phyloP scores from a whole-genome alignment of 35 echinoderm and acorn worm genomes.

The Ptychodera flava region DNA sequence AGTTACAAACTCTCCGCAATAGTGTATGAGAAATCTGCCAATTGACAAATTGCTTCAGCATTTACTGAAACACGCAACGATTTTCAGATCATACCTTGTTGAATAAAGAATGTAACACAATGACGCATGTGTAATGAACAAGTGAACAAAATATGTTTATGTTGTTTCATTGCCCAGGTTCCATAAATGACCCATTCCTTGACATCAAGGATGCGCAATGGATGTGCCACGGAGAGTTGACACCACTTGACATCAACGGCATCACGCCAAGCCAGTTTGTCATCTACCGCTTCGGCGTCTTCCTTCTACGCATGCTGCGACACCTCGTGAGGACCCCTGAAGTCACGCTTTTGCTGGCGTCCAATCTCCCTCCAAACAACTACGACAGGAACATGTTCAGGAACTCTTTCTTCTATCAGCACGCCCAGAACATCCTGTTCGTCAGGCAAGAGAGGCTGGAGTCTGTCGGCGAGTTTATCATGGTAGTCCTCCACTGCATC shows the following conservation, averaged over 20 bases:
- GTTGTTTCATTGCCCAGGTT: too few species aligned
- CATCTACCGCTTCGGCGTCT: constrained; percentile 94
- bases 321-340: constrained; percentile 62
- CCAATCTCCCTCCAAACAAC: constrained; percentile 69
- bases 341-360: constrained; percentile 80
- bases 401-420: constrained; percentile 97
- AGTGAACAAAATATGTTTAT: too few species aligned
- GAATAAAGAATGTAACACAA: too few species aligned
- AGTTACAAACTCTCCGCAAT: too few species aligned
- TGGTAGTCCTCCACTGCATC: constrained; percentile 85
- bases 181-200: constrained; percentile 75
- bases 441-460: constrained; percentile 79
- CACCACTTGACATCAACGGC: constrained; percentile 87
- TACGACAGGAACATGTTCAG: constrained; percentile 95
- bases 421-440: constrained; percentile 85
- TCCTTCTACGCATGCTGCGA: constrained; percentile 66
- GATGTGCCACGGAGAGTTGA: constrained; percentile 60
- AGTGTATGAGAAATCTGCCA: too few species aligned
- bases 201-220: constrained; percentile 98
- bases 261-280: constrained; percentile 95
- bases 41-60: too few species aligned
- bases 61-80: too few species aligned
- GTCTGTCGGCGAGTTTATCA: constrained; percentile 91
- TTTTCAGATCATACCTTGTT: too few species aligned
- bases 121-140: too few species aligned